These are phyloP conservation scores for Lordiphosa clarofinis DNA, from an alignment of 1,140 invertebrate species.

Conservation along the genomic window DNA sequence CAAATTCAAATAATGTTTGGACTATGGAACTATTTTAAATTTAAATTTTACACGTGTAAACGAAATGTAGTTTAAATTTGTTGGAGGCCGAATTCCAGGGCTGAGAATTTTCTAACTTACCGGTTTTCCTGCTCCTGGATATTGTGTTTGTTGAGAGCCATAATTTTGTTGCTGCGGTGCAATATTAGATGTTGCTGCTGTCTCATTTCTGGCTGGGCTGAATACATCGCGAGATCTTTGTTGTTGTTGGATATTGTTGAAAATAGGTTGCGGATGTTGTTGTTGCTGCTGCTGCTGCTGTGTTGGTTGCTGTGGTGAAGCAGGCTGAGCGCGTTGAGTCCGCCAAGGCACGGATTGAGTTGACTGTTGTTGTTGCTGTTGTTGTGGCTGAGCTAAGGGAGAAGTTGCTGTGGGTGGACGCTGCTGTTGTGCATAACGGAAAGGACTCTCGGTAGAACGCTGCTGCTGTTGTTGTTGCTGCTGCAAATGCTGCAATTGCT, in stretches of 20 bases:
- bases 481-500: conserved; percentile 25
- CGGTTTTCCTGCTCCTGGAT: conserved; percentile 62
- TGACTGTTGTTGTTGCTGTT: conserved; percentile 25
- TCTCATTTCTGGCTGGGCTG: conserved; percentile 39
- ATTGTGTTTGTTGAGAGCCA: conserved; percentile 49
- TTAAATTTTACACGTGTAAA: too few species aligned
- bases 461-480: conserved; percentile 34
- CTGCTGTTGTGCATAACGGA: conserved; percentile 57
- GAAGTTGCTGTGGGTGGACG: conserved; percentile 42
- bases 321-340: conserved; percentile 49
- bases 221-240: conserved; percentile 54
- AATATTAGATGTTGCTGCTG: conserved; percentile 51
- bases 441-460: conserved; percentile 61
- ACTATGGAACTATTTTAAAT: too few species aligned
- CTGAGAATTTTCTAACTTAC: conserved; percentile 38
- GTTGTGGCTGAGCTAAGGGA: conserved; percentile 56
- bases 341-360: conserved; percentile 66
- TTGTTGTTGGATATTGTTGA: conserved; percentile 66
- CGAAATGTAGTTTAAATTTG: too few species aligned
- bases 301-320: conserved; percentile 34
- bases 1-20: not conserved
- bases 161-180: conserved; percentile 48
- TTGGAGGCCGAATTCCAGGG: not conserved
- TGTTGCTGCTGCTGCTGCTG: conserved; percentile 19
- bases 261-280: conserved; percentile 65